Evolutionary conservation across 2,888 invertebrate genomes (phyloP), one percentile per base, ranked within the genome.

Genomic region (Bugulina stolonifera): DNA sequence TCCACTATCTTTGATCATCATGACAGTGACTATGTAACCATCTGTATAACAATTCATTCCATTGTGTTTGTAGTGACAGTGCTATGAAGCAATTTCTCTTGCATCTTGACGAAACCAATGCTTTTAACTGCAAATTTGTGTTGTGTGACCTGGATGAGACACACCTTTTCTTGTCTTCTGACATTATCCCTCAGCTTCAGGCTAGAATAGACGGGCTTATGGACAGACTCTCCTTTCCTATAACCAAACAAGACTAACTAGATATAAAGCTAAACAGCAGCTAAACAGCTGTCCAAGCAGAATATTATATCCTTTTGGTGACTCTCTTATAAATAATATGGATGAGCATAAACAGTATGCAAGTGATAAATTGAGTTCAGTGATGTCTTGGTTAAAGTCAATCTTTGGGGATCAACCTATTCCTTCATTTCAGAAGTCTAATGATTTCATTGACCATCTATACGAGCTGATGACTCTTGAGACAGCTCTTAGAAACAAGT

Each of bases 21-120:
- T n/a, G n/a, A n/a, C n/a, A n/a, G n/a, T n/a, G n/a, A n/a, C n/a
- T n/a, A n/a, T n/a, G n/a, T n/a, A n/a, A n/a, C n/a, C n/a, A n/a
- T n/a, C n/a, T n/a, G n/a, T n/a, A n/a, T n/a, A n/a, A n/a, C n/a
- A n/a, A n/a, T n/a, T n/a, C n/a, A n/a, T n/a, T n/a, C n/a, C 18
- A 10, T 58, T 58, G 10, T 32, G 43, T 43, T 25, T 88, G 43
- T 86, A 94, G 96, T 88, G 97, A 98, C 86, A 93, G 94, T 81
- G 95, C 97, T 81, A 98, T 98, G 96, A 97, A 97, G 89, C 97
- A 98, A 85, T 95, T 98, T 83, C 87, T 98, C 29, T 88, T 98
- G 0, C 94, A 97, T 87, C 87, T 98, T 79, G 98, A 98, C 79
- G 98, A 98, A 84, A 94, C 92, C 1, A 87, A 92, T 76, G 93